Percentiles rank a stretch among this genome's conserved stretches.
Conservation (phyloP, 2,797 vertebrate genomes). For the Acomys russatus region DNA sequence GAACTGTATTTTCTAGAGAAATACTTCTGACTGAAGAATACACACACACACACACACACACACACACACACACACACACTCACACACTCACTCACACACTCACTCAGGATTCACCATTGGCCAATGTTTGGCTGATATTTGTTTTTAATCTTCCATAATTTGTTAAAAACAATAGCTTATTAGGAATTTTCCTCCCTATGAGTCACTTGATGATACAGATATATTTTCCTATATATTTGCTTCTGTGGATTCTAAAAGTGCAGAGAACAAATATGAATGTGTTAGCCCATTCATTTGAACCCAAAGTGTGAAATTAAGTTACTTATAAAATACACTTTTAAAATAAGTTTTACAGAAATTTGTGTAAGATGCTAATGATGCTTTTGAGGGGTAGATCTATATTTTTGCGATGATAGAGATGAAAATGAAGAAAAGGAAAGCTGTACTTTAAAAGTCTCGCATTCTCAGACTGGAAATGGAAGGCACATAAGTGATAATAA, state of each 20-base stretch:
- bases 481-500: background rate
- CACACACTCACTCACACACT: too few relatives aligned
- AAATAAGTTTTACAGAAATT: constrained; percentile 14
- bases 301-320: background rate
- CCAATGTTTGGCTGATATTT: background rate
- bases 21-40: background rate
- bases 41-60: too few relatives aligned
- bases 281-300: background rate
- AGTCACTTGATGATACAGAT: background rate
- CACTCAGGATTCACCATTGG: background rate
- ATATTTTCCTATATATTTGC: background rate
- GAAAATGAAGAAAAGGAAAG: background rate
- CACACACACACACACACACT: too few relatives aligned
- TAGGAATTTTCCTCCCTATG: background rate
- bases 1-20: background rate
- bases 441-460: background rate
- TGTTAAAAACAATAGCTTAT: constrained; percentile 16
- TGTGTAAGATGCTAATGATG: background rate
- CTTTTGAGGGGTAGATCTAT: background rate
- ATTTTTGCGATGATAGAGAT: constrained; percentile 29
- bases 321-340: background rate
- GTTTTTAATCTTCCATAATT: constrained; percentile 1
- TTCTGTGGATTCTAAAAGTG: background rate
- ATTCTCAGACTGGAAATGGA: background rate
- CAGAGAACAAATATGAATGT: constrained; percentile 26